Conservation (phyloP, 2,888 invertebrate genomes). For the Andrena trimmerana region DNA sequence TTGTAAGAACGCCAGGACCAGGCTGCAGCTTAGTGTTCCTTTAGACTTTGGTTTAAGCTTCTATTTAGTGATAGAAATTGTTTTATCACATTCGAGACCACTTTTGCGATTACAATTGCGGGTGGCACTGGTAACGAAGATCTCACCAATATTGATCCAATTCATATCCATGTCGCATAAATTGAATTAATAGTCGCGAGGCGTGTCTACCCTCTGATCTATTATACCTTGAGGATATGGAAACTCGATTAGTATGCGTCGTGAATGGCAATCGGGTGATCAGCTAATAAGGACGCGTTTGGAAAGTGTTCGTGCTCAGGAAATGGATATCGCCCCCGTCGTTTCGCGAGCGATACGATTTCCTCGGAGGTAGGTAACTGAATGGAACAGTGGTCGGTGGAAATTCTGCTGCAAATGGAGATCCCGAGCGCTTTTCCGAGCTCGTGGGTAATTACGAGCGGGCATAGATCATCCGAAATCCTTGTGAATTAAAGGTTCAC, state of each 20-base stretch:
- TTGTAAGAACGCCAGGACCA: neutral
- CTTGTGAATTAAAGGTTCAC: neutral
- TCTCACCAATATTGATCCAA: slow-evolving; percentile 20
- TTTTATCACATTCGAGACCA: too few relatives aligned
- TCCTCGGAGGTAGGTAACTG: too few relatives aligned
- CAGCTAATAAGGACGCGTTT: too few relatives aligned
- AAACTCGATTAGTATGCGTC: slow-evolving; percentile 44
- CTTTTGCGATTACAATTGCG: neutral
- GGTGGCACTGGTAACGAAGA: neutral
- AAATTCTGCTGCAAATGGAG: too few relatives aligned
- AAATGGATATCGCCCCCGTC: too few relatives aligned
- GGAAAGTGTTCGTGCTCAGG: too few relatives aligned
- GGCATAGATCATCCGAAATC: neutral
- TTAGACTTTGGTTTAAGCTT: too few relatives aligned
- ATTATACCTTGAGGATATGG: slow-evolving; percentile 37
- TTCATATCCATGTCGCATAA: slow-evolving; percentile 28
- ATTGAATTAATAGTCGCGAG: slow-evolving; percentile 51
- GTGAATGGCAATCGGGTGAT: slow-evolving; percentile 37
- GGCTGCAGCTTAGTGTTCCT: too few relatives aligned
- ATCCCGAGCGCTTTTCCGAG: too few relatives aligned
- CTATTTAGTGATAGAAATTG: too few relatives aligned
- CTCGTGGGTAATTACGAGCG: neutral
- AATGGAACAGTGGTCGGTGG: too few relatives aligned
- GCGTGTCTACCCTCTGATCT: slow-evolving; percentile 38
- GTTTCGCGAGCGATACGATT: too few relatives aligned